Percentiles rank a stretch among this genome's conserved stretches.
Evolutionary conservation across 92 coral and sea anemone species (phyloP).

Genomic region (Anthopleura xanthogrammica): DNA sequence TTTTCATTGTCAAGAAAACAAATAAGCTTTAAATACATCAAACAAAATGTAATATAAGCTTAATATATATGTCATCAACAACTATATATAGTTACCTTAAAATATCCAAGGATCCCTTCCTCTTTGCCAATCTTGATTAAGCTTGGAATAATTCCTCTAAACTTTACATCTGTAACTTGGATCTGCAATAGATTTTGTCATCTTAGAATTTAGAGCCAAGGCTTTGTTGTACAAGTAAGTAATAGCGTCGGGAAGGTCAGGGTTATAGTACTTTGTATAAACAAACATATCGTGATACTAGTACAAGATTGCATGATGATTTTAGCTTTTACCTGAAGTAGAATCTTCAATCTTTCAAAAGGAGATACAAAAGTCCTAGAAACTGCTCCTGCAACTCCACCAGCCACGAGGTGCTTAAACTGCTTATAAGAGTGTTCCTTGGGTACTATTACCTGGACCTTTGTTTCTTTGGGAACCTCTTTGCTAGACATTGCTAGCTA

Average conservation of each 20-base stretch:
- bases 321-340: constrained; percentile 54
- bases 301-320: background rate
- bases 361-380: constrained; percentile 88
- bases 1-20: background rate
- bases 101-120: constrained; percentile 69
- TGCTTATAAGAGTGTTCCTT: constrained; percentile 45
- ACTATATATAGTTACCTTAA: constrained; percentile 49
- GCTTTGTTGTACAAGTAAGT: background rate
- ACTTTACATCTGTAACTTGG: constrained; percentile 66
- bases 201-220: background rate
- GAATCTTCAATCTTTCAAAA: constrained; percentile 73
- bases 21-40: background rate
- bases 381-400: constrained; percentile 80
- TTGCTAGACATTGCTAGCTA: constrained; percentile 6
- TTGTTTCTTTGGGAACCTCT: constrained; percentile 13
- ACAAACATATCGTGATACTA: background rate
- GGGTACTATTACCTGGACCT: constrained; percentile 29
- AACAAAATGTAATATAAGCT: background rate
- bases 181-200: constrained; percentile 13
- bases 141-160: constrained; percentile 69
- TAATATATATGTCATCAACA: too few relatives aligned
- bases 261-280: background rate
- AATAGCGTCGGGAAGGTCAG: background rate
- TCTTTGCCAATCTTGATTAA: constrained; percentile 64
- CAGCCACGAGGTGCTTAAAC: constrained; percentile 62